Percentiles rank a stretch among this genome's conserved stretches.
phyloP scores from a whole-genome alignment of 2,113 vertebrate species.

The Chaenocephalus aceratus region DNA sequence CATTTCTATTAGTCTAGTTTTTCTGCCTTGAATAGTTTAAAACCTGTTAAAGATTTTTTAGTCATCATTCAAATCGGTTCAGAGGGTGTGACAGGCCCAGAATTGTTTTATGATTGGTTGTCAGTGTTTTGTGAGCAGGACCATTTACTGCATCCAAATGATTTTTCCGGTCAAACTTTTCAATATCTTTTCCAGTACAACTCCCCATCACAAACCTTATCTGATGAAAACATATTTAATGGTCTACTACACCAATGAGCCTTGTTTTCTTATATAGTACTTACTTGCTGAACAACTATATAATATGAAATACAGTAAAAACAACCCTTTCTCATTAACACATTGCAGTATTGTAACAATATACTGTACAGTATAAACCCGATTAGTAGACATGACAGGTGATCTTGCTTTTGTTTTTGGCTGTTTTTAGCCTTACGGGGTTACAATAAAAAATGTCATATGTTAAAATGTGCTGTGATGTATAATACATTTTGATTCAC shows the following conservation, averaged over 20 bases:
- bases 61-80: not conserved
- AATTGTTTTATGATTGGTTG: not conserved
- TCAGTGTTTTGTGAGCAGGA: not conserved
- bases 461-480: not conserved
- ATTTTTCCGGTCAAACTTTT: constrained; percentile 1
- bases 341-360: too few species aligned
- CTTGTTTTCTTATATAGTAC: not conserved
- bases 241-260: not conserved
- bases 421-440: not conserved
- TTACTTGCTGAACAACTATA: not conserved
- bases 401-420: not conserved
- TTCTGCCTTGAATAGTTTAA: not conserved
- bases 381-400: not conserved
- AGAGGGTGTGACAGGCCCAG: not conserved
- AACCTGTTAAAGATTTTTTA: not conserved
- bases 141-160: not conserved
- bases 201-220: not conserved
- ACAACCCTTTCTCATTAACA: not conserved
- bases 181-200: not conserved
- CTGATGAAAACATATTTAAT: not conserved
- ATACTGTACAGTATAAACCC: too few species aligned
- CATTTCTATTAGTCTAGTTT: not conserved
- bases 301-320: not conserved
- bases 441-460: not conserved
- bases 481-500: not conserved